Conservation (phyloP, 2,113 vertebrate species). For the Notothenia coriiceps region DNA sequence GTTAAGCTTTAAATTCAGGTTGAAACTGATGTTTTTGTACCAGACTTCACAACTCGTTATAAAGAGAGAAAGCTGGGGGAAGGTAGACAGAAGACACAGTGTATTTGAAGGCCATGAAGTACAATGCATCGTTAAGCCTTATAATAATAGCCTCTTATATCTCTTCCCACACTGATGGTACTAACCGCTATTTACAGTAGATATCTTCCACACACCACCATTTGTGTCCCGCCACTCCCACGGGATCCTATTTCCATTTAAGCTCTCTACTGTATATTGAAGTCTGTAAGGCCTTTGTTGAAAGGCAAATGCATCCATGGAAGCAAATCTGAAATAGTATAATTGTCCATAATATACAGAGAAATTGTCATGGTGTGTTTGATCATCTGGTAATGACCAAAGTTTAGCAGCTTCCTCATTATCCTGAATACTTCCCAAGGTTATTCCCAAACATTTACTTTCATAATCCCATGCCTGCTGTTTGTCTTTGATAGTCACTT, state of each 20-base stretch:
- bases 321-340: conserved; percentile 19
- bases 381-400: conserved; percentile 61
- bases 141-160: conserved; percentile 56
- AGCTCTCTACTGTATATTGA: conserved; percentile 15
- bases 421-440: conserved; percentile 58
- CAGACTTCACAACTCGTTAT: background rate
- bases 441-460: conserved; percentile 60
- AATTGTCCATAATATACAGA: conserved; percentile 50
- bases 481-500: conserved; percentile 57
- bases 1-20: background rate
- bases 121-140: conserved; percentile 40
- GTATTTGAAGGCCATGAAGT: conserved; percentile 41
- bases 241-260: conserved; percentile 35
- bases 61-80: background rate
- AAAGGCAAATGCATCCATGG: conserved; percentile 49
- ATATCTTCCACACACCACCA: conserved; percentile 38
- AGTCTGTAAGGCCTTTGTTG: conserved; percentile 32
- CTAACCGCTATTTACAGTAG: conserved; percentile 41
- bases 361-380: conserved; percentile 49
- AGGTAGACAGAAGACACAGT: background rate
- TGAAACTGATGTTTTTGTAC: background rate
- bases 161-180: conserved; percentile 42
- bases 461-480: conserved; percentile 24
- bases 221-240: conserved; percentile 39
- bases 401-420: conserved; percentile 64